Percentiles rank a stretch among this genome's conserved stretches.
phyloP scores from a whole-genome alignment of 2,113 vertebrate species.

The Stegostoma tigrinum region DNA sequence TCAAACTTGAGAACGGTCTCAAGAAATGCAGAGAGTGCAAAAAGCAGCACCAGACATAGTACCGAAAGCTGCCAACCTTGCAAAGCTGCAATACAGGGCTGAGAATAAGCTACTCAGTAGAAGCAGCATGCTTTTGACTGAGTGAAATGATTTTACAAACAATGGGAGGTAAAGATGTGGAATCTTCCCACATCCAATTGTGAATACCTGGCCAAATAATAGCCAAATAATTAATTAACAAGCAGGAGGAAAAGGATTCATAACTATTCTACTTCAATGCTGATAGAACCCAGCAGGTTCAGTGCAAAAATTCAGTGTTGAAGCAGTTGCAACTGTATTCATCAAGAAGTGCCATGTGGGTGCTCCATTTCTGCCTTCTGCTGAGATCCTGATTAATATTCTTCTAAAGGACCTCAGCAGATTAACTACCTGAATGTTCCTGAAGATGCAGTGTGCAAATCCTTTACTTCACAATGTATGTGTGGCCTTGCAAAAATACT shows the following conservation, averaged over 20 bases:
- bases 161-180: neutral
- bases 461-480: neutral
- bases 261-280: neutral
- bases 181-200: neutral
- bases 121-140: neutral
- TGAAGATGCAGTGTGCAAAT: neutral
- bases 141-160: neutral
- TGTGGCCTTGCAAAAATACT: neutral
- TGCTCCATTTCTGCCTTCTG: neutral
- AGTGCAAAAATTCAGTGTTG: neutral
- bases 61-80: neutral
- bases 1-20: neutral
- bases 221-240: neutral
- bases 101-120: neutral
- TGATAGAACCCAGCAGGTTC: too few species aligned
- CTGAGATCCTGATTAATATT: neutral
- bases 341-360: neutral
- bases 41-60: neutral
- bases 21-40: neutral
- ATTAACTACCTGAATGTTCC: neutral
- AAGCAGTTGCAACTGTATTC: neutral
- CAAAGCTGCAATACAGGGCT: neutral
- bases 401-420: neutral
- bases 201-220: neutral
- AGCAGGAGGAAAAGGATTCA: neutral